Evolutionary conservation across 2,113 vertebrate genomes (phyloP).

Genomic region (Corythornis vintsioides): DNA sequence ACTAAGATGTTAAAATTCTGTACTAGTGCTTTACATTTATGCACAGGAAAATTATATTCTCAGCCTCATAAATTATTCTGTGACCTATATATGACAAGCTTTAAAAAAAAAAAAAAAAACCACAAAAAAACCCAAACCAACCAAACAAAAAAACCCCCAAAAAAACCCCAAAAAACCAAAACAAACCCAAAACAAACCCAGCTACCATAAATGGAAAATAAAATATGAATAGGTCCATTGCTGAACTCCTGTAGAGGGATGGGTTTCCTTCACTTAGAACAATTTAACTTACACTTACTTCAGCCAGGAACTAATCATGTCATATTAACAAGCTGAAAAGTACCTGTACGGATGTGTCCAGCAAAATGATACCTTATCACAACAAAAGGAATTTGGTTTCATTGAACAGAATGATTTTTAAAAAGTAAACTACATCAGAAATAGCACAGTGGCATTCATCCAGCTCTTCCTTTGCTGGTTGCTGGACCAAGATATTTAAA

Average conservation of each 20-base stretch:
- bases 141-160: too few species aligned
- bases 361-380: neutral
- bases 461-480: neutral
- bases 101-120: neutral
- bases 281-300: constrained; percentile 31
- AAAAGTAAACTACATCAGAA: neutral
- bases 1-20: neutral
- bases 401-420: neutral
- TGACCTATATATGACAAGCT: constrained; percentile 42
- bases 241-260: neutral
- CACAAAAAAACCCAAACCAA: too few species aligned
- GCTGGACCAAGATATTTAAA: neutral
- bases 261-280: neutral
- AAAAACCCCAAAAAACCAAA: too few species aligned
- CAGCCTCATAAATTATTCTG: constrained; percentile 42
- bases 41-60: neutral
- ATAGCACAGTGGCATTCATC: neutral
- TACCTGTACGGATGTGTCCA: neutral
- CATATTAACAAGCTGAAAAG: constrained; percentile 8
- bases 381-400: neutral
- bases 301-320: neutral
- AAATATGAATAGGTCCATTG: neutral
- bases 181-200: neutral
- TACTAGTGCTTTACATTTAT: constrained; percentile 4
- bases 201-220: neutral